Percentiles rank a stretch among this genome's conserved stretches.
Conservation (phyloP, 2,113 vertebrate genomes). For the Catharus minimus region DNA sequence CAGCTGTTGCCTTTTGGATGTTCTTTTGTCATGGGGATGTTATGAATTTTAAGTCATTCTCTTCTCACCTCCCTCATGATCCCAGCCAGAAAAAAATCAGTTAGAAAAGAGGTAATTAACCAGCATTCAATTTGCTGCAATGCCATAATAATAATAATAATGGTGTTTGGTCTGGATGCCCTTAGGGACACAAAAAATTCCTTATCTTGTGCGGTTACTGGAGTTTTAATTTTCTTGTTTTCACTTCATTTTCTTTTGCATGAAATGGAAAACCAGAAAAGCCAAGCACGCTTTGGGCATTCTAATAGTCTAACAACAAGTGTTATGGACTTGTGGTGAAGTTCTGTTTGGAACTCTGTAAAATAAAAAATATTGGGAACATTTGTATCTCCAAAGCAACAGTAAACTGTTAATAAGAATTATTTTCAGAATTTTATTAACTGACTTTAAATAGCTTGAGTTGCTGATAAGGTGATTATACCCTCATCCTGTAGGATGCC, state of each 20-base stretch:
- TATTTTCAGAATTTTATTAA: background rate
- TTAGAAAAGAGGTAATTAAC: background rate
- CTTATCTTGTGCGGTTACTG: background rate
- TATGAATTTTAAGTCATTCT: slow-evolving; percentile 6
- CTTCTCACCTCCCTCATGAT: background rate
- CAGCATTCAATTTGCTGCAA: background rate
- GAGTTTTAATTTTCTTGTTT: slow-evolving; percentile 26
- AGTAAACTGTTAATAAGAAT: background rate
- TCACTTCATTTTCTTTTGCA: background rate
- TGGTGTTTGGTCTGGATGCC: background rate
- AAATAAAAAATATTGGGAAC: background rate
- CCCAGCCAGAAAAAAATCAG: background rate
- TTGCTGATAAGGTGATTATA: background rate
- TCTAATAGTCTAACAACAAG: background rate
- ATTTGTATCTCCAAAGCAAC: background rate
- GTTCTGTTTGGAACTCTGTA: background rate
- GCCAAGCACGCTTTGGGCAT: background rate
- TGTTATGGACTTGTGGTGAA: background rate
- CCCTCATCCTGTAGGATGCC: background rate
- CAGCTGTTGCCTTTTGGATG: slow-evolving; percentile 20
- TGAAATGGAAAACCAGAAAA: slow-evolving; percentile 2
- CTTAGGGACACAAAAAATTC: background rate
- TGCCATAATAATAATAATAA: background rate
- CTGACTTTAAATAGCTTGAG: background rate
- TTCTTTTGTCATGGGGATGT: background rate